Evolutionary conservation across 2,113 vertebrate genomes (phyloP), one percentile per base, ranked within the genome.

Genomic region (Fulica atra): DNA sequence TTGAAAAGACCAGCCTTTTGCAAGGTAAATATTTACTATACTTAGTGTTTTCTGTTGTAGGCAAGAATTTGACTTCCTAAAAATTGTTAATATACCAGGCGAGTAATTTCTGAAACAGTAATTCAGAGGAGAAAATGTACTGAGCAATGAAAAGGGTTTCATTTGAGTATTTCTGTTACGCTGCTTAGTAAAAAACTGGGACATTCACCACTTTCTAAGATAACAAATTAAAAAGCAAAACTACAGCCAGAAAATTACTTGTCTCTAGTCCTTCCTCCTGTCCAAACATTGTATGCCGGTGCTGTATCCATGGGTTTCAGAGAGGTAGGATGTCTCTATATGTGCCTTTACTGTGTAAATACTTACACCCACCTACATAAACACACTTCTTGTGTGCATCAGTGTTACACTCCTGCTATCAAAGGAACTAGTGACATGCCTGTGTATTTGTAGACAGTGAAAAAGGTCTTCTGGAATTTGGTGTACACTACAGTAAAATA

Each of bases 91-190:
- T 88, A 4, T n/a, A 38, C 14, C 1, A 4, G 31, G 26, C 28
- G 88, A 93, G 40, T 65, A 19, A 76, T 83, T 86, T 70, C 59
- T 89, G 54, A 50, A 70, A 59, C 83, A 81, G 38, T 26, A 83
- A 71, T 57, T 60, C 56, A 71, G 46, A 70, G 20, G 9, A 51
- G 31, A 74, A 88, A 60, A 60, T 36, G 24, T 20, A 23, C n/a
- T 56, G 13, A 81, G 42, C 26, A 26, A 38, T 24, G 53, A 33
- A 59, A 91, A 28, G 19, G 17, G 20, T 79, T 71, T 88, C 1
- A n/a, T 87, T 89, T 4, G 0, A 2, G 65, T 86, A 51, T 78
- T 19, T 81, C 51, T 69, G 4, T 77, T 73, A 35, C 2, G 2
- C 46, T 44, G 33, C 9, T 61, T 69, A 86, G 42, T 38, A 48